Conservation (phyloP, 2,113 vertebrate genomes). For the Apteryx mantelli region DNA sequence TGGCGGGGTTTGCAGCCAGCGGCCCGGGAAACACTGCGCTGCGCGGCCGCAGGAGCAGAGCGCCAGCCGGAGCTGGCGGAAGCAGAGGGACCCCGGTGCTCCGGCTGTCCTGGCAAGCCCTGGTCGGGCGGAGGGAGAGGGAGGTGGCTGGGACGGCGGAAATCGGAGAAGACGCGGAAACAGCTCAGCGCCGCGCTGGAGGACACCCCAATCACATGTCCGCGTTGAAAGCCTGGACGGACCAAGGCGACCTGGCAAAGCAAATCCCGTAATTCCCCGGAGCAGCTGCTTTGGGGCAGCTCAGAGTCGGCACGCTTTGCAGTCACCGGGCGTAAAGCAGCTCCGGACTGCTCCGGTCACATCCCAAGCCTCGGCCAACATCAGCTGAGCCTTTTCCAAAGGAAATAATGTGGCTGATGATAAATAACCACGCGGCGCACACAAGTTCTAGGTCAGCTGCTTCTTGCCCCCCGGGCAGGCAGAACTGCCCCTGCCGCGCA, state of each 20-base stretch:
- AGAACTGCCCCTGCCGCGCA: not conserved
- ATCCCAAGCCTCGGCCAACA: rapidly evolving
- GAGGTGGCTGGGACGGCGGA: not conserved
- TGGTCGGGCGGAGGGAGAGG: not conserved
- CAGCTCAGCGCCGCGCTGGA: not conserved
- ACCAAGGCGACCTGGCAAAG: not conserved
- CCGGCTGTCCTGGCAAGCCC: no score
- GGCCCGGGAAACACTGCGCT: no score
- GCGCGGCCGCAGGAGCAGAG: no score
- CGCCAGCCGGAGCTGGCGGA: no score
- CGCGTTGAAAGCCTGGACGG: rapidly evolving
- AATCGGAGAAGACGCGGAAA: rapidly evolving
- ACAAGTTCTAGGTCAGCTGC: rapidly evolving
- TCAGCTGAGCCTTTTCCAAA: not conserved
- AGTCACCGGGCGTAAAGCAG: not conserved
- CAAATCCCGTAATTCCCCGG: not conserved
- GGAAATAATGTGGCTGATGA: not conserved
- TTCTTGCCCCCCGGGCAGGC: rapidly evolving
- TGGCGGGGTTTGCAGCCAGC: rapidly evolving
- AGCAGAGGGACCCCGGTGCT: no score
- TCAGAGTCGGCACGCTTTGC: not conserved
- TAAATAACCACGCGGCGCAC: not conserved
- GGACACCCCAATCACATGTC: not conserved
- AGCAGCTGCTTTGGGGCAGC: not conserved
- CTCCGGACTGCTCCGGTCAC: rapidly evolving